These are phyloP conservation scores for Volucella zonaria DNA, from an alignment of 2,888 invertebrate species.

Conservation along the genomic window DNA sequence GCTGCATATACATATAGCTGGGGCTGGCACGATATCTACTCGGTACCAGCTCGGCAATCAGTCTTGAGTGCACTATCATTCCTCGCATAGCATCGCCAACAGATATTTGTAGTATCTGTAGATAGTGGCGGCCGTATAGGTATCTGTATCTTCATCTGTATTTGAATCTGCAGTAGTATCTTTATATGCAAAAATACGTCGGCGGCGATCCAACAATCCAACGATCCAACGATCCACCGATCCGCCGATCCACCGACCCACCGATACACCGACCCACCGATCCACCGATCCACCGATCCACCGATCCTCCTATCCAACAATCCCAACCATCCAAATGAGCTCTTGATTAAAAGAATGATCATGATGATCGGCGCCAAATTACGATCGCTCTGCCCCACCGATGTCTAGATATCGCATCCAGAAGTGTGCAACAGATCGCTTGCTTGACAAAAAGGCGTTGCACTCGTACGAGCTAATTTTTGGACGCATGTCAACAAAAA, in stretches of 20 bases:
- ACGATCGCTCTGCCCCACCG: slow-evolving; percentile 63
- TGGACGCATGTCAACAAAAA: slow-evolving; percentile 74
- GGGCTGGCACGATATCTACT: not conserved
- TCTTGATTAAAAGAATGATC: slow-evolving; percentile 74
- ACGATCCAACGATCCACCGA: no score
- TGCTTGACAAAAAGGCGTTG: slow-evolving; percentile 63
- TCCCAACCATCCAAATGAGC: slow-evolving; percentile 65
- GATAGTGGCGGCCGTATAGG: not conserved
- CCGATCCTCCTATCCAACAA: not conserved
- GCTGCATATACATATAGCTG: not conserved
- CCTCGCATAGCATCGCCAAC: slow-evolving; percentile 53
- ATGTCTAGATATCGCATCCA: slow-evolving; percentile 68
- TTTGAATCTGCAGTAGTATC: slow-evolving; percentile 51
- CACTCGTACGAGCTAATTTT: slow-evolving; percentile 71
- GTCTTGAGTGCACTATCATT: slow-evolving; percentile 66
- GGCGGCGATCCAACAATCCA: slow-evolving; percentile 53
- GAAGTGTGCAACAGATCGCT: slow-evolving; percentile 59
- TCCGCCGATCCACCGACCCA: not conserved
- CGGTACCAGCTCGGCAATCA: slow-evolving; percentile 5
- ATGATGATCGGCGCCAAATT: slow-evolving; percentile 74
- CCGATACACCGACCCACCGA: slow-evolving; percentile 14
- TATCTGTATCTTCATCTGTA: slow-evolving; percentile 39
- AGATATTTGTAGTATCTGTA: not conserved
- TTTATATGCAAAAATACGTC: slow-evolving; percentile 6
- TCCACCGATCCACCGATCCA: slow-evolving; percentile 8